phyloP scores from a whole-genome alignment of 1,140 invertebrate species.

The Stratiolaelaps scimitus region DNA sequence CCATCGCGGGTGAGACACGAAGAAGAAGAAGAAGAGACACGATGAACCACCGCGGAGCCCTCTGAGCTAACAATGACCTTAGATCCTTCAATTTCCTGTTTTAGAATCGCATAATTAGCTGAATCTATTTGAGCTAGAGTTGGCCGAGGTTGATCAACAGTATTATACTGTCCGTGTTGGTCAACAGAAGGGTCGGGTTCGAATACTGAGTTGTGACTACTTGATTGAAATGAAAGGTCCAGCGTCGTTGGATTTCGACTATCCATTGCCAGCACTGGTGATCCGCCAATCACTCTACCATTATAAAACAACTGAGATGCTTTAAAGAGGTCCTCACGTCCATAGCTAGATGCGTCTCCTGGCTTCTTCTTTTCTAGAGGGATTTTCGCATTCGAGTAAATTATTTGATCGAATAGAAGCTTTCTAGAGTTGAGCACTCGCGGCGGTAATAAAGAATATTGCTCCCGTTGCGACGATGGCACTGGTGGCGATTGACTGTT shows the following conservation, averaged over 20 bases:
- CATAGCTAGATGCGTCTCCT: conserved; percentile 1
- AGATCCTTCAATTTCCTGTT: conserved; percentile 25
- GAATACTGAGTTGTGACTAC: conserved; percentile 27
- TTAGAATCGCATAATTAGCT: conserved; percentile 21
- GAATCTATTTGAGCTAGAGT: conserved; percentile 7
- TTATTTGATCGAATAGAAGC: conserved; percentile 20
- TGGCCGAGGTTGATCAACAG: conserved; percentile 1
- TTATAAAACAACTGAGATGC: conserved; percentile 11
- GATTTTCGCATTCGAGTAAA: neutral
- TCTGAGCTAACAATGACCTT: neutral
- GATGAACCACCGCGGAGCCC: too few relatives aligned
- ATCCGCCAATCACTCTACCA: neutral
- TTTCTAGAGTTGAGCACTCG: neutral
- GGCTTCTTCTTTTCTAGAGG: conserved; percentile 7
- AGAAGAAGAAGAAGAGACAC: too few relatives aligned
- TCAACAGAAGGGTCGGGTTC: conserved; percentile 1
- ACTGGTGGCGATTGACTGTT: too few relatives aligned
- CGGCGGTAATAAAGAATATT: neutral
- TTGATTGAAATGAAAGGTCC: conserved; percentile 24
- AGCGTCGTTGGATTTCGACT: neutral
- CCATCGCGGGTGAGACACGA: too few relatives aligned
- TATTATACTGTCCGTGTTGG: neutral
- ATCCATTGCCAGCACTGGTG: neutral
- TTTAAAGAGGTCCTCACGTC: conserved; percentile 22
- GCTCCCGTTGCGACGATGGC: neutral